phyloP scores from a whole-genome alignment of 2,888 invertebrate genomes.

The Cosmopolites sordidus region DNA sequence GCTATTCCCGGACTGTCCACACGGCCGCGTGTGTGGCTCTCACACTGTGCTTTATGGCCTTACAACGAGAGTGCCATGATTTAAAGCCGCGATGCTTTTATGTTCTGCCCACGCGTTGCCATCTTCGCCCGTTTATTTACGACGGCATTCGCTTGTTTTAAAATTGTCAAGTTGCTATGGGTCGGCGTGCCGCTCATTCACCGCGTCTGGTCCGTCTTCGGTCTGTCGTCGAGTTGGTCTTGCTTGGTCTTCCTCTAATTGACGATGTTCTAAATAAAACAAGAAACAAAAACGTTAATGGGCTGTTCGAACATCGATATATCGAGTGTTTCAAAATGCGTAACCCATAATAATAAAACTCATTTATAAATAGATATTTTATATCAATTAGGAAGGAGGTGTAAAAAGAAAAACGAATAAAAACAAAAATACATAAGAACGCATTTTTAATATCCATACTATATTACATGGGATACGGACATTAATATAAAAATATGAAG shows the following conservation, averaged over 20 bases:
- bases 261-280: too few relatives aligned
- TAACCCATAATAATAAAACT: too few relatives aligned
- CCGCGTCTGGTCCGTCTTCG: conserved; percentile 12
- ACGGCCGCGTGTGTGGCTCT: conserved; percentile 42
- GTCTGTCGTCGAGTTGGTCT: conserved; percentile 13
- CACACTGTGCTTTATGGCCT: conserved; percentile 43
- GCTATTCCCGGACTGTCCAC: conserved; percentile 8
- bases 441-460: too few relatives aligned
- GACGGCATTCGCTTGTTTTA: conserved; percentile 45
- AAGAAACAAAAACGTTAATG: too few relatives aligned
- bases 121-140: conserved; percentile 48
- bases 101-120: conserved; percentile 48
- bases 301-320: too few relatives aligned
- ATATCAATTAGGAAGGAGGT: too few relatives aligned
- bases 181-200: conserved; percentile 16
- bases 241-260: not conserved
- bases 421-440: too few relatives aligned
- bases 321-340: too few relatives aligned
- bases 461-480: too few relatives aligned
- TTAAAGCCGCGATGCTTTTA: conserved; percentile 47
- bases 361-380: too few relatives aligned
- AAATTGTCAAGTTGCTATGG: conserved; percentile 40
- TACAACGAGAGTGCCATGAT: conserved; percentile 43
- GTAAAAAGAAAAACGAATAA: too few relatives aligned
- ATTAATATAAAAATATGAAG: too few relatives aligned